A percentile compares a stretch with the other conserved stretches of the same genome.
These are phyloP conservation scores for Diachasmimorpha longicaudata DNA, from an alignment of 1,140 invertebrate species.

Conservation along the genomic window DNA sequence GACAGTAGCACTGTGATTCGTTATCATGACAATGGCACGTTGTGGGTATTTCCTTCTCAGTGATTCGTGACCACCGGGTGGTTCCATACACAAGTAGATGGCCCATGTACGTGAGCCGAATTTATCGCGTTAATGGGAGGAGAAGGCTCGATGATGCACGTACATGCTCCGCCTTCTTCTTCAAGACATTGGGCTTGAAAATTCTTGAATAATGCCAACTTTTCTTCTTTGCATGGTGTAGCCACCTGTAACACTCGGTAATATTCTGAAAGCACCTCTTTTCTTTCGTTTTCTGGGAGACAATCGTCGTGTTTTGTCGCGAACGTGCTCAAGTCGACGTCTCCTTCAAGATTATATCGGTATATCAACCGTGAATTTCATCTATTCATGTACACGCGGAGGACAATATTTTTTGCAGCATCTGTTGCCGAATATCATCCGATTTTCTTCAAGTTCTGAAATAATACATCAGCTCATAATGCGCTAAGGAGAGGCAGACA, in stretches of 20 bases:
- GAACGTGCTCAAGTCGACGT: conserved; percentile 11
- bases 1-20: background rate
- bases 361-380: background rate
- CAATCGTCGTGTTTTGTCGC: background rate
- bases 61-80: background rate
- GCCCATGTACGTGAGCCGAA: background rate
- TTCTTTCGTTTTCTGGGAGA: background rate
- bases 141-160: conserved; percentile 7
- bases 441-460: too few species aligned
- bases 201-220: conserved; percentile 13
- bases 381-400: background rate
- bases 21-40: background rate
- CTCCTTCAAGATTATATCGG: background rate
- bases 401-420: too few species aligned
- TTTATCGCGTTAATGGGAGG: conserved; percentile 6
- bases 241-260: background rate
- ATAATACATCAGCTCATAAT: too few species aligned
- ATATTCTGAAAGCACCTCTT: background rate
- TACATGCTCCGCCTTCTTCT: background rate
- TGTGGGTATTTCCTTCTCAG: background rate
- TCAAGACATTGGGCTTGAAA: background rate
- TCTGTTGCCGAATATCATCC: too few species aligned
- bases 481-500: too few species aligned
- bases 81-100: background rate
- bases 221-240: background rate